Percentiles rank a stretch among this genome's conserved stretches.
Conservation (phyloP, 1,140 invertebrate species). For the Geopemphigus sp. region DNA sequence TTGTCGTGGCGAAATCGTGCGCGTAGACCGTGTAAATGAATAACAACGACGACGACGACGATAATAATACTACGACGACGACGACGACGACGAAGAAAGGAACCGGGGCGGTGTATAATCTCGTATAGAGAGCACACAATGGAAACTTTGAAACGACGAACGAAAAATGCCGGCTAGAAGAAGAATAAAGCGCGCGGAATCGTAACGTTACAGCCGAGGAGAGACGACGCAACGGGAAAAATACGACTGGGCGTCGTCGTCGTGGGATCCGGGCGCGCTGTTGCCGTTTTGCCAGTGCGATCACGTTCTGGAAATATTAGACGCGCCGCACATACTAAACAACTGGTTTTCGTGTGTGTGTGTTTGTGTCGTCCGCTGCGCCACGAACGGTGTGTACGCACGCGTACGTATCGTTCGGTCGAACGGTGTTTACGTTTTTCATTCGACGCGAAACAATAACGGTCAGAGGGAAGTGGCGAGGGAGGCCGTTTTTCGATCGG, state of each 20-base stretch:
- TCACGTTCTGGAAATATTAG: conserved; percentile 39
- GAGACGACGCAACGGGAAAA: conserved; percentile 11
- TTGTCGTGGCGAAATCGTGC: not conserved
- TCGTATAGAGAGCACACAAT: not conserved
- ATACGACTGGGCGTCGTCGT: conserved; percentile 29
- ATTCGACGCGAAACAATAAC: conserved; percentile 1
- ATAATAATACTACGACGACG: too few relatives aligned
- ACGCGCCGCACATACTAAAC: conserved; percentile 34
- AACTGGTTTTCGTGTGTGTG: conserved; percentile 44
- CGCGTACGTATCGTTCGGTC: too few relatives aligned
- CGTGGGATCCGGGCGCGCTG: conserved; percentile 36
- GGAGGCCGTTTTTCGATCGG: not conserved
- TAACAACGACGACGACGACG: too few relatives aligned
- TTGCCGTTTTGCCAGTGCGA: conserved; percentile 32
- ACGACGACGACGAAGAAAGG: too few relatives aligned
- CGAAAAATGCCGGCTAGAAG: not conserved
- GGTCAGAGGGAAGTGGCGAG: too few relatives aligned
- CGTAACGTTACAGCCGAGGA: not conserved
- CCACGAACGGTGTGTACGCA: conserved; percentile 4
- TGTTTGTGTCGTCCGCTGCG: too few relatives aligned
- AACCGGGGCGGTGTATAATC: too few relatives aligned
- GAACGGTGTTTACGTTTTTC: not conserved
- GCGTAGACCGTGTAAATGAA: too few relatives aligned
- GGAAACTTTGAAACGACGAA: not conserved
- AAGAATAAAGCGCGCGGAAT: not conserved